Evolutionary conservation across 2,797 vertebrate species (phyloP).

Genomic region (Tenualosa thibaudeaui): DNA sequence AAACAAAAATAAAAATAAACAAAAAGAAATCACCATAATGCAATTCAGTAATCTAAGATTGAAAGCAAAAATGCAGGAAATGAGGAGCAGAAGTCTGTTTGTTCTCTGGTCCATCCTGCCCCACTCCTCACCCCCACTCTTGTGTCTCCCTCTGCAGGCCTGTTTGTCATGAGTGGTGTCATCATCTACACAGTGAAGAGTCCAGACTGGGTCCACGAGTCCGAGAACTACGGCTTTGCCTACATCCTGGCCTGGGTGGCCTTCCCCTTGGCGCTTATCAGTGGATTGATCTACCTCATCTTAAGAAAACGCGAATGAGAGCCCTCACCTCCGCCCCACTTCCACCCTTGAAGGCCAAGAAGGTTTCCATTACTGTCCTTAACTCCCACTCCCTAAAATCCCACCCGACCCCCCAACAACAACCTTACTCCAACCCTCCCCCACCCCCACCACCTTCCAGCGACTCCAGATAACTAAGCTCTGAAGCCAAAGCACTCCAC

Average conservation of each 20-base stretch:
- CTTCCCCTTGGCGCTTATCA: conserved; percentile 89
- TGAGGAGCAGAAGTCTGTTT: neutral
- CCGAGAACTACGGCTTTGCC: conserved; percentile 79
- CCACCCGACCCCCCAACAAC: conserved; percentile 43
- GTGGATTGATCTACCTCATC: conserved; percentile 92
- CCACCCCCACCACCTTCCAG: conserved; percentile 24
- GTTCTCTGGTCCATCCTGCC: neutral
- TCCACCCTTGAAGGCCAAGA: conserved; percentile 37
- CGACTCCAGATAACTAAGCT: conserved; percentile 34
- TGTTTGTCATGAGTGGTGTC: conserved; percentile 92
- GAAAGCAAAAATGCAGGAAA: no score
- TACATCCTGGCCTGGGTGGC: conserved; percentile 97
- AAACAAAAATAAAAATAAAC: neutral
- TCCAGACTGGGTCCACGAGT: conserved; percentile 72
- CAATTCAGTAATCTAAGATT: neutral
- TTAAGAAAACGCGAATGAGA: conserved; percentile 92
- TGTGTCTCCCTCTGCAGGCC: conserved; percentile 70
- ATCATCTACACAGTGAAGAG: conserved; percentile 95
- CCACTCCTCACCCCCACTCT: neutral
- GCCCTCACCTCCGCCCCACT: conserved; percentile 28
- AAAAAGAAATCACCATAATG: no score
- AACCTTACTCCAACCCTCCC: conserved; percentile 31
- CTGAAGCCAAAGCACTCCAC: conserved; percentile 43
- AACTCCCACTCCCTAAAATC: conserved; percentile 35
- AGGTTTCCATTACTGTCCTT: conserved; percentile 41